Evolutionary conservation across 1,140 invertebrate genomes (phyloP).

Genomic region (Cydia strobilella): DNA sequence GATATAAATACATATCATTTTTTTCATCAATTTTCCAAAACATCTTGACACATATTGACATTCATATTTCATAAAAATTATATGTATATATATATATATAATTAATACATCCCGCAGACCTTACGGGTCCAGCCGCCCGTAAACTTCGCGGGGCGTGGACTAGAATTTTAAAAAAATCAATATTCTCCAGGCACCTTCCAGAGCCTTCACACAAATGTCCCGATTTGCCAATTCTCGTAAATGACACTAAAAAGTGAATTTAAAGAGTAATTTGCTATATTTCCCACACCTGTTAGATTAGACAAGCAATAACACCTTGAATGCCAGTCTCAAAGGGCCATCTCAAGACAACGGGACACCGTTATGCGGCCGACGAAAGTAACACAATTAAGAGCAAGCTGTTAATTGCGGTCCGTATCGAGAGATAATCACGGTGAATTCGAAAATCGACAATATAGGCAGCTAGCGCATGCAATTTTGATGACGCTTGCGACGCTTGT

Average conservation of each 20-base stretch:
- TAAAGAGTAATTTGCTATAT: background rate
- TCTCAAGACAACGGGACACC: conserved; percentile 64
- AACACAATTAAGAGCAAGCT: conserved; percentile 60
- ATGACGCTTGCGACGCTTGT: conserved; percentile 1
- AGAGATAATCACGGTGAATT: conserved; percentile 35
- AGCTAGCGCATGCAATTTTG: background rate
- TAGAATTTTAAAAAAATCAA: no score
- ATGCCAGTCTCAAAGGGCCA: conserved; percentile 35
- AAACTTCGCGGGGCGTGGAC: no score
- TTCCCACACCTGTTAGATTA: background rate
- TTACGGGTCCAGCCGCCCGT: no score
- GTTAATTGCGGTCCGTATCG: conserved; percentile 56
- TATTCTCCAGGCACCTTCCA: no score
- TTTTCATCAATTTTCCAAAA: no score
- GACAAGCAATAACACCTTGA: background rate
- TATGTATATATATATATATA: no score
- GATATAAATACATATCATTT: no score
- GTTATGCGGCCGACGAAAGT: conserved; percentile 65
- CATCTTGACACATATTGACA: no score
- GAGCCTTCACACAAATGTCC: no score
- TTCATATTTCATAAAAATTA: no score
- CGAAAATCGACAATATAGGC: conserved; percentile 22
- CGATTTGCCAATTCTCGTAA: background rate
- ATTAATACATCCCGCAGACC: no score
- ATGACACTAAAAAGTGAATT: background rate